phyloP scores from a whole-genome alignment of 1,140 invertebrate species.

The Drosophila watanabei region DNA sequence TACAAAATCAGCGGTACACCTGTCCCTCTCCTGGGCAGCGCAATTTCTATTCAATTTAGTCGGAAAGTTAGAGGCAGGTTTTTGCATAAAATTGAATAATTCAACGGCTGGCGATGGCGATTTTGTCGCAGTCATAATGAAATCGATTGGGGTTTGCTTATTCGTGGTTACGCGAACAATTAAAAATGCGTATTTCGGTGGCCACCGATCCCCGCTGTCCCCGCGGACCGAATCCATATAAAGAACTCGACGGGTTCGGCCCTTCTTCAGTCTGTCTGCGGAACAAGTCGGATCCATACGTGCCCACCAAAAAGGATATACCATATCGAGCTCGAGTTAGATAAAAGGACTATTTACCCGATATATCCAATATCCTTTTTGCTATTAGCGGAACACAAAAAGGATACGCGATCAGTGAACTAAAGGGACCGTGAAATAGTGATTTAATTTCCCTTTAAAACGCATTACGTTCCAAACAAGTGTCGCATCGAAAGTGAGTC shows the following conservation, averaged over 20 bases:
- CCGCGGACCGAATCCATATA: slow-evolving; percentile 54
- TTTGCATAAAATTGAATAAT: slow-evolving; percentile 75
- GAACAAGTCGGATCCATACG: slow-evolving; percentile 64
- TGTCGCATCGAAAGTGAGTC: slow-evolving; percentile 31
- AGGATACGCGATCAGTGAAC: slow-evolving; percentile 39
- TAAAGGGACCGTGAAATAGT: slow-evolving; percentile 6
- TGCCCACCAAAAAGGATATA: slow-evolving; percentile 45
- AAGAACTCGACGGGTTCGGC: slow-evolving; percentile 47
- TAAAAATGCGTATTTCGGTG: slow-evolving; percentile 59
- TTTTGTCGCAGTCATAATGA: slow-evolving; percentile 52
- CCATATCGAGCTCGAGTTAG: background rate
- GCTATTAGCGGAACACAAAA: background rate
- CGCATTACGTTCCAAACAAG: background rate
- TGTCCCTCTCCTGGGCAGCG: slow-evolving; percentile 46
- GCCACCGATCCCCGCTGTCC: slow-evolving; percentile 13
- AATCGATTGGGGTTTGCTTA: slow-evolving; percentile 40
- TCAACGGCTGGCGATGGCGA: slow-evolving; percentile 42
- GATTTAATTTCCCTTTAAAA: background rate
- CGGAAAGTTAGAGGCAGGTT: slow-evolving; percentile 32
- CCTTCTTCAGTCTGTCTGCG: slow-evolving; percentile 73
- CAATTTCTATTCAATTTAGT: slow-evolving; percentile 52
- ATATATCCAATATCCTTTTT: slow-evolving; percentile 19
- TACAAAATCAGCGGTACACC: background rate
- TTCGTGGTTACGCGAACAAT: slow-evolving; percentile 51
- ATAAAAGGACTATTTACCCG: slow-evolving; percentile 21